phyloP scores from a whole-genome alignment of 2,113 vertebrate genomes.

The Gymnarchus niloticus region DNA sequence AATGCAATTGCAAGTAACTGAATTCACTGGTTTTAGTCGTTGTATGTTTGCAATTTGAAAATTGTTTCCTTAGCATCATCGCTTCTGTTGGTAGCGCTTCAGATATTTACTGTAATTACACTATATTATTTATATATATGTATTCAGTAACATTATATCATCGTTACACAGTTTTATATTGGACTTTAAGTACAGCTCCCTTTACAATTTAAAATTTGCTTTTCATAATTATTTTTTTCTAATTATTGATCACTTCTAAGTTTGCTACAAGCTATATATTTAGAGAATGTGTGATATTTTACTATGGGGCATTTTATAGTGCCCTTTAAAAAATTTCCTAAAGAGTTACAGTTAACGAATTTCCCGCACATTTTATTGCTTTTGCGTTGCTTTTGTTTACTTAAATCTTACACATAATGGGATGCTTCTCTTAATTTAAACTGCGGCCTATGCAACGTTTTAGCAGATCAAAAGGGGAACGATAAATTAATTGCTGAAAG shows the following conservation, averaged over 20 bases:
- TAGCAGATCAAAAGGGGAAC: neutral
- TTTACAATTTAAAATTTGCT: no score
- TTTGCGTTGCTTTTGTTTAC: neutral
- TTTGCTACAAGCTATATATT: neutral
- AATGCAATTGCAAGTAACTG: no score
- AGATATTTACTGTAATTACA: neutral
- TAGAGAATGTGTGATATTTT: neutral
- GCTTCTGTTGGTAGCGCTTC: neutral
- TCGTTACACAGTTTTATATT: no score
- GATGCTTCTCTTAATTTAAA: neutral
- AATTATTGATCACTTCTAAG: neutral
- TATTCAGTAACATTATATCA: no score
- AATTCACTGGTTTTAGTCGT: neutral
- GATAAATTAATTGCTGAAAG: neutral
- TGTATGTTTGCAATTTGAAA: neutral
- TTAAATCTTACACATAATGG: neutral
- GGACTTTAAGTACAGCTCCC: no score
- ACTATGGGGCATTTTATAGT: neutral
- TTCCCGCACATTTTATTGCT: neutral
- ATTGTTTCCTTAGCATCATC: neutral
- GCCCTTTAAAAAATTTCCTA: neutral
- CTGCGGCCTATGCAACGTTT: neutral
- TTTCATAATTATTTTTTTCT: neutral
- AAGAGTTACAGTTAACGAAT: neutral
- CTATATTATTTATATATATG: no score